Evolutionary conservation across 2,797 vertebrate species (phyloP), one percentile per base, ranked within the genome.

Genomic region (Chaetodon trifasciatus): DNA sequence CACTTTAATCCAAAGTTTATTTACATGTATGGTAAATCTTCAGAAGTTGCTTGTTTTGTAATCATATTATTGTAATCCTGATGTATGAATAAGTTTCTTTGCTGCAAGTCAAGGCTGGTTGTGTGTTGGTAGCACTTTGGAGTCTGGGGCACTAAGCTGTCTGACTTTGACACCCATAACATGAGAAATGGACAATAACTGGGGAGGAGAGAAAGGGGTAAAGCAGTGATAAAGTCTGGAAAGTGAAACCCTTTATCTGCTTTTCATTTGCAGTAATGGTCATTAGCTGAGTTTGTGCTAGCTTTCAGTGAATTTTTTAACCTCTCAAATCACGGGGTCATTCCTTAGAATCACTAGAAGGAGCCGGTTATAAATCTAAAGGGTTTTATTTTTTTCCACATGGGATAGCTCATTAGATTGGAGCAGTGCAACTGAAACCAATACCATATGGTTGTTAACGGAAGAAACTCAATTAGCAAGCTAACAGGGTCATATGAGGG

Each of bases 341-440:
- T 55, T 87, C 76, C 79, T 80, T 77, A 81, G 85, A 93, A 90
- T 91, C 81, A 84, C 68, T 87, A 40, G 58, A 83, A 74, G 56
- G 76, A 84, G 75, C 28, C 35, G 17, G 90, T 87, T 94, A 92
- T 95, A 94, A 94, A 94, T 94, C 86, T 88, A 82, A 81, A 82
- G 53, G 68, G 46, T 86, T 89, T 87, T 88, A 73, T 86, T 86
- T 85, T 81, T 85, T 71, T 68, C 83, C 90, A 81, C 88, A 69
- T 84, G 91, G 90, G 89, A 92, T 89, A 75, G 86, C 89, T 94
- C 91, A 94, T 94, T 95, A 94, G 78, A 90, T 89, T 62, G 76
- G 35, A 75, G 68, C 76, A 58, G 84, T 66, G 80, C 83, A 89
- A 92, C 73, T 83, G 74, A 93, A 94, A 95, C 89, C 85, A 94